Conservation (phyloP, 1,140 invertebrate genomes). For the Drosophila baimaii region DNA sequence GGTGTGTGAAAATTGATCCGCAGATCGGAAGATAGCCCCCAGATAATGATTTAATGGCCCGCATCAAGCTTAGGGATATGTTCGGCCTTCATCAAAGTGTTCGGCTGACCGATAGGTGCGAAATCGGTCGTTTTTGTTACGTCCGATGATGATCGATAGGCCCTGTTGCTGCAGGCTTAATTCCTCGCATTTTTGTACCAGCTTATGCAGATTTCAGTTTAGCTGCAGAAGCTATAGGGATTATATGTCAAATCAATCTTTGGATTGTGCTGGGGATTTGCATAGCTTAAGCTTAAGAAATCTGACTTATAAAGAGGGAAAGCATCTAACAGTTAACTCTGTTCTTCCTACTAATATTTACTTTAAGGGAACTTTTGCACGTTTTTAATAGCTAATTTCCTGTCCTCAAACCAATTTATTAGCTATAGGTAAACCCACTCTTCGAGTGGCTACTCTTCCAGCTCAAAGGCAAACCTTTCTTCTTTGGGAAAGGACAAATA, state of each 20-base stretch:
- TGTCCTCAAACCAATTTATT: background rate
- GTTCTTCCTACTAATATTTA: background rate
- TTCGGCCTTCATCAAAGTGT: slow-evolving; percentile 34
- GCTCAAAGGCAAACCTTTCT: slow-evolving; percentile 5
- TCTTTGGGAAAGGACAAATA: slow-evolving; percentile 27
- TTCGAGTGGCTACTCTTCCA: background rate
- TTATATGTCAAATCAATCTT: background rate
- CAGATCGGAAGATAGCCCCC: slow-evolving; percentile 32
- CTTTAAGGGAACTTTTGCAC: background rate
- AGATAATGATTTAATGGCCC: slow-evolving; percentile 59
- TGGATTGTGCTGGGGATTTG: background rate
- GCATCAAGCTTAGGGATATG: slow-evolving; percentile 53
- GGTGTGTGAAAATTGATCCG: slow-evolving; percentile 78
- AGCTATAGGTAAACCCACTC: slow-evolving; percentile 4
- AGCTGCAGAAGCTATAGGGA: too few species aligned
- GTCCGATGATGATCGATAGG: slow-evolving; percentile 29
- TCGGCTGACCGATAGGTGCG: slow-evolving; percentile 65
- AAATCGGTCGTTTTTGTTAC: slow-evolving; percentile 34
- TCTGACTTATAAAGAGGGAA: too few species aligned
- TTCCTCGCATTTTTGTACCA: background rate
- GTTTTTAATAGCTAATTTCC: slow-evolving; percentile 13
- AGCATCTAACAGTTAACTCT: background rate
- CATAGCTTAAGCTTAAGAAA: background rate
- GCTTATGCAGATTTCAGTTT: slow-evolving; percentile 3
- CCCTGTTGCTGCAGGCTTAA: background rate